Evolutionary conservation across 2,113 vertebrate species (phyloP), one percentile per base, ranked within the genome.

Genomic region (Acanthisitta chloris): DNA sequence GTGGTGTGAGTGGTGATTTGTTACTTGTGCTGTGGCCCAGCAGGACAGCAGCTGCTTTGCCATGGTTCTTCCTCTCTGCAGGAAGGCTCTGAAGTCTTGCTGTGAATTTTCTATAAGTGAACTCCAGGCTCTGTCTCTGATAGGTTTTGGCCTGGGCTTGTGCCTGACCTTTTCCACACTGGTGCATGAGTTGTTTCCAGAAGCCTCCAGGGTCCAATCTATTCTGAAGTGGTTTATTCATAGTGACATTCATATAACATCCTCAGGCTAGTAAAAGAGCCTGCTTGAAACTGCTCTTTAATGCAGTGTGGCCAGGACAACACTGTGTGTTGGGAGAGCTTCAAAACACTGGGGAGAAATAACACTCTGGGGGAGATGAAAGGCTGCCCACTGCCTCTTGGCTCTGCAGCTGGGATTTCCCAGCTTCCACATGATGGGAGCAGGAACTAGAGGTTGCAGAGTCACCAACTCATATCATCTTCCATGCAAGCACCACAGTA

Each of bases 151-250:
- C 70, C 52, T 23, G 51, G 86, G 34, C 17, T 80, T 34, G 24
- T 80, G 52, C 83, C 70, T 87, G 93, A 91, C 93, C 95, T 96
- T 95, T 94, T 96, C 84, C 81, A 43, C 69, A 8, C 36, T 88
- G 76, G 64, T 88, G 76, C 76, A 4, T 45, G 65, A 92, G 87
- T 86, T 95, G 69, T 83, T 96, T 84, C 49, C 72, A 80, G 79
- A 81, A 64, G 65, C 61, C 94, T 95, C 85, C 57, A 61, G 96
- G 94, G 95, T 88, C 52, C 54, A 25, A 23, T 86, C 66, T 77
- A 9, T 93, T 84, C 72, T 66, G 42, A 93, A 85, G 87, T 73
- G 79, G 73, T 94, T 95, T 94, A 96, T 88, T 93, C 92, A 45
- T 55, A 78, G 82, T 86, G 89, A 81, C 81, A 42, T 76, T 94